Conservation (phyloP, 2,888 invertebrate genomes). For the Dryocosmus kuriphilus region DNA sequence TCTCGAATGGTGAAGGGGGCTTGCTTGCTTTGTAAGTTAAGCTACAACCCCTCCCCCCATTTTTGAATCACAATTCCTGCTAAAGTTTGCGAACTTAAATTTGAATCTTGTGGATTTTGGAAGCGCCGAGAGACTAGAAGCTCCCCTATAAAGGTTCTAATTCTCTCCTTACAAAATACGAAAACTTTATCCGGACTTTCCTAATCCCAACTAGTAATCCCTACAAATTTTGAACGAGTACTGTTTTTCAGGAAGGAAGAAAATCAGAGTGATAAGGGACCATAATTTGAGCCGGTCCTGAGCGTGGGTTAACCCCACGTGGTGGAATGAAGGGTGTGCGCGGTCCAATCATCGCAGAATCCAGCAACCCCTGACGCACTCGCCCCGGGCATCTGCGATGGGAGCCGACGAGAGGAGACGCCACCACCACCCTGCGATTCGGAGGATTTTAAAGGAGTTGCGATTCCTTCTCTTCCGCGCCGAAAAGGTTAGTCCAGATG, state of each 20-base stretch:
- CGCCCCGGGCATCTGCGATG: slow-evolving; percentile 78
- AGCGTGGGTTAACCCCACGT: slow-evolving; percentile 68
- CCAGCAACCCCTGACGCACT: slow-evolving; percentile 79
- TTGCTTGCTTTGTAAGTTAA: no score
- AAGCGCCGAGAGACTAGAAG: no score
- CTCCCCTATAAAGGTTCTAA: no score
- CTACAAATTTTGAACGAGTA: background rate
- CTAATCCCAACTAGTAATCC: no score
- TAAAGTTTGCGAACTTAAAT: no score
- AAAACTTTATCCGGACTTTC: no score
- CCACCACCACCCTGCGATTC: slow-evolving; percentile 64
- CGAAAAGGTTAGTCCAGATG: slow-evolving; percentile 71
- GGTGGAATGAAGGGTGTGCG: slow-evolving; percentile 70
- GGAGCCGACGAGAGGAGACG: slow-evolving; percentile 66
- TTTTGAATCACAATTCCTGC: no score
- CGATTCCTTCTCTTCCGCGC: slow-evolving; percentile 67
- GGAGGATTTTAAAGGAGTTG: slow-evolving; percentile 61
- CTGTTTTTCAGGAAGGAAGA: background rate
- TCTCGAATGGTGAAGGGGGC: no score
- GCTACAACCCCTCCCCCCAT: no score
- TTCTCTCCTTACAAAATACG: no score
- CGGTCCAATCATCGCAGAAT: slow-evolving; percentile 78
- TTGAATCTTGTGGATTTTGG: no score
- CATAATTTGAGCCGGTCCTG: slow-evolving; percentile 64
- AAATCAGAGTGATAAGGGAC: background rate